A percentile compares a stretch with the other conserved stretches of the same genome.
Evolutionary conservation across 2,888 invertebrate species (phyloP).

Genomic region (Encarsia formosa): DNA sequence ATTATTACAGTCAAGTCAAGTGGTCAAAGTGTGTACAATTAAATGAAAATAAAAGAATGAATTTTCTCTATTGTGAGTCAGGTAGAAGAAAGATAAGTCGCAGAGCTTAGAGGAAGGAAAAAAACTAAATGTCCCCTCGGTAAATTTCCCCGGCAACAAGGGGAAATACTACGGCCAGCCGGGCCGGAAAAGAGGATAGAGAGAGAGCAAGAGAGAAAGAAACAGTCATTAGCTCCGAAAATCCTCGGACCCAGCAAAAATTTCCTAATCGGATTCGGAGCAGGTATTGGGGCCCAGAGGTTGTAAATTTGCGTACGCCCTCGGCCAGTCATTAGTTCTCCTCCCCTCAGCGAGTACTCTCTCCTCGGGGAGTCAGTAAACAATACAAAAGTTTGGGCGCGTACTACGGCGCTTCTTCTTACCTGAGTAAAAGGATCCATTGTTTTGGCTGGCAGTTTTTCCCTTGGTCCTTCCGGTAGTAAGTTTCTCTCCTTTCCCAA

Average conservation of each 20-base stretch:
- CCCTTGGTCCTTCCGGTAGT: no score
- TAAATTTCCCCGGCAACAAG: no score
- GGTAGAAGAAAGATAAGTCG: no score
- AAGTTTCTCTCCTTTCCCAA: no score
- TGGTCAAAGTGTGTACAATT: no score
- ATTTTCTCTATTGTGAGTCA: no score
- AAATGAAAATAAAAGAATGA: no score
- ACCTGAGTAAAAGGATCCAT: constrained; percentile 71
- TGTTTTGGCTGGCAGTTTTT: constrained; percentile 22
- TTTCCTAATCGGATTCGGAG: constrained; percentile 21
- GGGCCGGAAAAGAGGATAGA: not conserved
- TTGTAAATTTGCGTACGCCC: not conserved
- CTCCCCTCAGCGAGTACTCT: not conserved
- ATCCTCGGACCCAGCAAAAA: not conserved
- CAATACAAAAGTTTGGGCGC: constrained; percentile 7
- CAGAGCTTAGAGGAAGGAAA: no score
- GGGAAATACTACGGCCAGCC: no score
- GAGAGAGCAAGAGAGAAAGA: not conserved
- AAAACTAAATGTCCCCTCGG: no score
- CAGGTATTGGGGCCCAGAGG: constrained; percentile 5
- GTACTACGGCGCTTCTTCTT: constrained; percentile 33
- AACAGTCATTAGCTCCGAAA: constrained; percentile 16
- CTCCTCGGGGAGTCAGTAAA: not conserved
- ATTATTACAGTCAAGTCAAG: no score
- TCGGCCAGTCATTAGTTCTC: not conserved